These are phyloP conservation scores for Drosophila sturtevanti DNA, from an alignment of 1,140 invertebrate genomes.

Conservation along the genomic window DNA sequence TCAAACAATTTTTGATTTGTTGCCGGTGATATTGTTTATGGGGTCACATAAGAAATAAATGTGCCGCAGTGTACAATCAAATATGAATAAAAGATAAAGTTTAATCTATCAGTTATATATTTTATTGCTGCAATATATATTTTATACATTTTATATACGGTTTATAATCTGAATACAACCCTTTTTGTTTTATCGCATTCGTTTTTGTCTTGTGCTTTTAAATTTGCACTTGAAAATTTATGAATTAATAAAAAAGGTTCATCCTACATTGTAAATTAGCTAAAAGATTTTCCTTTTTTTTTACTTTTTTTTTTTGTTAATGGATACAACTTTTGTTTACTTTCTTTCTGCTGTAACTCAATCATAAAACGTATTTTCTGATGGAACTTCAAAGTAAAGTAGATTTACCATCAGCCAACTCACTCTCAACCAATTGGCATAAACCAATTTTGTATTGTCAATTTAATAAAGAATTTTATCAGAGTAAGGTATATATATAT, in stretches of 20 bases:
- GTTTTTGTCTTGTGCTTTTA: not conserved
- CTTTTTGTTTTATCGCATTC: not conserved
- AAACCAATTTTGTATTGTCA: slow-evolving; percentile 72
- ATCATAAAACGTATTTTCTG: slow-evolving; percentile 25
- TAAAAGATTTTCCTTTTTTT: slow-evolving; percentile 27
- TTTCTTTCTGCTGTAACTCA: slow-evolving; percentile 8
- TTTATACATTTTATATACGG: too few species aligned
- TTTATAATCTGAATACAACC: not conserved
- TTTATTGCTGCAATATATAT: not conserved
- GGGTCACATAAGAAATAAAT: slow-evolving; percentile 48
- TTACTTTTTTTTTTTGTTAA: not conserved
- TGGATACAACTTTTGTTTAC: not conserved
- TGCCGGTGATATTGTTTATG: slow-evolving; percentile 34
- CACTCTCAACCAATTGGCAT: slow-evolving; percentile 32
- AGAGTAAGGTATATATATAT: slow-evolving; percentile 33
- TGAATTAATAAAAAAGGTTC: slow-evolving; percentile 7
- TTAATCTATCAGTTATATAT: slow-evolving; percentile 1
- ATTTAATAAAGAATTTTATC: slow-evolving; percentile 72
- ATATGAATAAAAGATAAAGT: slow-evolving; percentile 27
- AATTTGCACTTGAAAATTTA: not conserved
- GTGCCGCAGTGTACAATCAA: slow-evolving; percentile 41
- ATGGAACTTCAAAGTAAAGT: slow-evolving; percentile 45
- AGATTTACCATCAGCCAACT: slow-evolving; percentile 27
- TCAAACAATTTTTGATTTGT: slow-evolving; percentile 19
- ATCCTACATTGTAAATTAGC: slow-evolving; percentile 4